Conservation (phyloP, 2,888 invertebrate genomes). For the Drosophila longiperda region DNA sequence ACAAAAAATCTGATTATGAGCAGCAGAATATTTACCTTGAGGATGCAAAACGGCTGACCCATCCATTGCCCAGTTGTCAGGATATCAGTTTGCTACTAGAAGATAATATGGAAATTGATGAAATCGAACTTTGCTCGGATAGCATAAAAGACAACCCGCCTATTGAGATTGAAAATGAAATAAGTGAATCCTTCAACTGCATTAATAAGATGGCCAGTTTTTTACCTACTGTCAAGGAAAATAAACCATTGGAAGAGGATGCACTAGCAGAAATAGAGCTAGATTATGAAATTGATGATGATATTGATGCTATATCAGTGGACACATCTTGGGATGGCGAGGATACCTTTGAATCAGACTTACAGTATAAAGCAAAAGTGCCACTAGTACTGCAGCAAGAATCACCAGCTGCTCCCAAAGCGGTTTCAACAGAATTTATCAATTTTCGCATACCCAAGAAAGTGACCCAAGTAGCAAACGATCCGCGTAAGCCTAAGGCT, state of each 20-base stretch:
- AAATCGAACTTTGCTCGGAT: conserved; percentile 21
- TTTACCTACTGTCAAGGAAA: not conserved
- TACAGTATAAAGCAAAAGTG: not conserved
- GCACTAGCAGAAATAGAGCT: conserved; percentile 13
- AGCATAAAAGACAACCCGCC: conserved; percentile 20
- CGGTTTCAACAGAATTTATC: not conserved
- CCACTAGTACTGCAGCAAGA: not conserved
- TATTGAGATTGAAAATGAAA: conserved; percentile 25
- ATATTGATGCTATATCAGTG: conserved; percentile 50
- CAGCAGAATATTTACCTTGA: conserved; percentile 13
- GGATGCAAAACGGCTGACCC: conserved; percentile 1
- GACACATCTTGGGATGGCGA: conserved; percentile 58
- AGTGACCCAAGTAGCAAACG: too few species aligned
- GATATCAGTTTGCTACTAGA: conserved; percentile 3
- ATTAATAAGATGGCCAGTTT: conserved; percentile 26
- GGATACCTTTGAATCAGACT: conserved; percentile 11
- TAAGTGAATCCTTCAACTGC: conserved; percentile 11
- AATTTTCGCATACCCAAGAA: conserved; percentile 21
- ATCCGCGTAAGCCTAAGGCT: not conserved
- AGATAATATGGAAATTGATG: conserved; percentile 3
- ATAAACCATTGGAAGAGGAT: conserved; percentile 33
- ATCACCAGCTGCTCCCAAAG: not conserved
- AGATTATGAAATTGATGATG: conserved; percentile 42
- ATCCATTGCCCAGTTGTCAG: not conserved
- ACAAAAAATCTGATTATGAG: not conserved